These are phyloP conservation scores for Morone chrysops DNA, from an alignment of 2,113 vertebrate genomes.

Conservation along the genomic window DNA sequence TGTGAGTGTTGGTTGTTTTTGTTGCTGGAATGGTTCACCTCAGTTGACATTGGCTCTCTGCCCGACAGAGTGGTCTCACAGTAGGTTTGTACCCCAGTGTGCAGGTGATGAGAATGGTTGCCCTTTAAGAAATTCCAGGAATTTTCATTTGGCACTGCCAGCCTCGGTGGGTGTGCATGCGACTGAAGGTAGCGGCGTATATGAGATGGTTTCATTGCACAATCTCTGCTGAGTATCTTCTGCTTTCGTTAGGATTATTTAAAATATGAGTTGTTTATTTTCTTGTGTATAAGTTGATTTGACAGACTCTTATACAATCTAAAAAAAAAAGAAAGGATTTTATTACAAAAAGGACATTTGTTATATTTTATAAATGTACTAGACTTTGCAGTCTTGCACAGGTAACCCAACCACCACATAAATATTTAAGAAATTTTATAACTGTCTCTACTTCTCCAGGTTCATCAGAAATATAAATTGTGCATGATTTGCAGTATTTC, in stretches of 20 bases:
- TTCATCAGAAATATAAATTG: slow-evolving; percentile 67
- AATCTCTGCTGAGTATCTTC: slow-evolving; percentile 17
- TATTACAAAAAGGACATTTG: neutral
- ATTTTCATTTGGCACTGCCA: slow-evolving; percentile 71
- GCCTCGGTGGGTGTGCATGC: slow-evolving; percentile 63
- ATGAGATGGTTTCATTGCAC: slow-evolving; percentile 31
- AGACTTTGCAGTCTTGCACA: neutral
- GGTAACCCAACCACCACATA: slow-evolving; percentile 11
- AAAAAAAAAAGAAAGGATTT: neutral
- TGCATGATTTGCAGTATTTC: slow-evolving; percentile 74
- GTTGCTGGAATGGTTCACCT: slow-evolving; percentile 72
- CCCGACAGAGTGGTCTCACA: slow-evolving; percentile 71
- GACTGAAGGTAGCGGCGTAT: slow-evolving; percentile 17
- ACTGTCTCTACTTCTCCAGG: slow-evolving; percentile 14
- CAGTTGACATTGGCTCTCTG: slow-evolving; percentile 73
- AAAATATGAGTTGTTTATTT: slow-evolving; percentile 5
- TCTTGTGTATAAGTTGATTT: neutral
- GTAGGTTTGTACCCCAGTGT: slow-evolving; percentile 68
- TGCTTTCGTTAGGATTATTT: slow-evolving; percentile 1
- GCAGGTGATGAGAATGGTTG: slow-evolving; percentile 77
- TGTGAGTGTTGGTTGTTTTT: slow-evolving; percentile 64
- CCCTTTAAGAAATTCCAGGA: slow-evolving; percentile 77
- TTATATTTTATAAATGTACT: neutral
- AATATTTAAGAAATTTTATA: slow-evolving; percentile 25
- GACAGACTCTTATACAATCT: neutral